Conservation (phyloP, 2,113 vertebrate species). For the Naja naja region DNA sequence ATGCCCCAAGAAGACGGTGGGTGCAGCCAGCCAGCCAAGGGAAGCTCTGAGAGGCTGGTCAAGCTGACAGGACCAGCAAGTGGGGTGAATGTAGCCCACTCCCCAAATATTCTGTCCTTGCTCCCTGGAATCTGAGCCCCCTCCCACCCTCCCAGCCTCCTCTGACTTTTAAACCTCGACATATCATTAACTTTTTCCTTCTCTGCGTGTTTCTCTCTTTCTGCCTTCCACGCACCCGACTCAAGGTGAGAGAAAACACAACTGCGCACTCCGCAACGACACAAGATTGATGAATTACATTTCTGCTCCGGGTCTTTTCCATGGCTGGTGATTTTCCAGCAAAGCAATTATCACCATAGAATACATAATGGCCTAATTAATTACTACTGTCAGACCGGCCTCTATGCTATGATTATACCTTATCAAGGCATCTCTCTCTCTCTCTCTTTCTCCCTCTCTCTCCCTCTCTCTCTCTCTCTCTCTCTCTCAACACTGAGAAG, state of each 20-base stretch:
- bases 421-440: constrained; percentile 78
- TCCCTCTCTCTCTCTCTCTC: background rate
- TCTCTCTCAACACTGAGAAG: constrained; percentile 73
- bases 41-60: background rate
- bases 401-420: constrained; percentile 92
- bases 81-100: background rate
- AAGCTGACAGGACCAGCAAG: background rate
- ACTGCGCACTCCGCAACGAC: constrained; percentile 56
- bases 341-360: constrained; percentile 99
- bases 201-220: constrained; percentile 39
- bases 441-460: constrained; percentile 56
- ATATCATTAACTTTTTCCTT: constrained; percentile 39
- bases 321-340: constrained; percentile 98
- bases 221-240: constrained; percentile 42
- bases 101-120: background rate
- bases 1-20: background rate
- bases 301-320: constrained; percentile 78
- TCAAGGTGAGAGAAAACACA: constrained; percentile 88
- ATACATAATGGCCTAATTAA: constrained; percentile 99
- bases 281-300: constrained; percentile 87
- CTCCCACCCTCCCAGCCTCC: background rate
- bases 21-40: no score
- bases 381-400: constrained; percentile 97
- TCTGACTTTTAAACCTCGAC: background rate
- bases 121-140: background rate